Conservation (phyloP, 2,797 vertebrate species). For the Amblyopsis hoosieri region DNA sequence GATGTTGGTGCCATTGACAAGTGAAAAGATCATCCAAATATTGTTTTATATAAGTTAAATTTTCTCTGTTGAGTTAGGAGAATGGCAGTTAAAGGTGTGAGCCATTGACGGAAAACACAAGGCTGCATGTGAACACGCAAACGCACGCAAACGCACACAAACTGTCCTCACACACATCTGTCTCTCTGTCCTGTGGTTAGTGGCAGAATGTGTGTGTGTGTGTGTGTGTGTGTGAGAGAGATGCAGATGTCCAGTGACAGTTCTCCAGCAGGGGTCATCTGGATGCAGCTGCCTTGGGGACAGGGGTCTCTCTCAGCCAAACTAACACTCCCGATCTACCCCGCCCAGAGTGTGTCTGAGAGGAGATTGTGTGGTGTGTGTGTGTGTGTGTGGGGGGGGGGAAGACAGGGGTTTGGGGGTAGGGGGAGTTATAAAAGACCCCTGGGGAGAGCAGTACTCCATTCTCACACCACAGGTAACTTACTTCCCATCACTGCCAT, state of each 20-base stretch:
- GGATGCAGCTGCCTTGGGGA: constrained; percentile 64
- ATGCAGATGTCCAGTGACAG: constrained; percentile 79
- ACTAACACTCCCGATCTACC: not conserved
- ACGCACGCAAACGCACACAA: constrained; percentile 18
- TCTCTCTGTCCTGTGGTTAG: constrained; percentile 59
- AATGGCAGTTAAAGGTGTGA: too few species aligned
- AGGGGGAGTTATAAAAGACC: constrained; percentile 34
- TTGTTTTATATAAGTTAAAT: too few species aligned
- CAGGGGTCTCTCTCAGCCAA: constrained; percentile 17
- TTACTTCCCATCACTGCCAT: constrained; percentile 34
- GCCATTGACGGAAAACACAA: not conserved
- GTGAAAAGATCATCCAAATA: too few species aligned
- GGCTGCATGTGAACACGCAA: not conserved
- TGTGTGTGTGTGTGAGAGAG: constrained; percentile 34
- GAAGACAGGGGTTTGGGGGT: not conserved
- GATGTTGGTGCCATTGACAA: too few species aligned
- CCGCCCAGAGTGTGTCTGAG: not conserved
- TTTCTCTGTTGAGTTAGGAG: too few species aligned
- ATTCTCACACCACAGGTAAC: constrained; percentile 76
- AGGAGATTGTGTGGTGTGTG: constrained; percentile 45
- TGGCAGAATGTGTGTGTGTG: constrained; percentile 20
- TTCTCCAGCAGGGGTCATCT: constrained; percentile 75
- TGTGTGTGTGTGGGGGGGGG: constrained; percentile 1
- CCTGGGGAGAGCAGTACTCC: constrained; percentile 60
- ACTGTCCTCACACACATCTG: constrained; percentile 31